Conservation (phyloP, 2,888 invertebrate genomes). For the Gastrophysa polygoni region DNA sequence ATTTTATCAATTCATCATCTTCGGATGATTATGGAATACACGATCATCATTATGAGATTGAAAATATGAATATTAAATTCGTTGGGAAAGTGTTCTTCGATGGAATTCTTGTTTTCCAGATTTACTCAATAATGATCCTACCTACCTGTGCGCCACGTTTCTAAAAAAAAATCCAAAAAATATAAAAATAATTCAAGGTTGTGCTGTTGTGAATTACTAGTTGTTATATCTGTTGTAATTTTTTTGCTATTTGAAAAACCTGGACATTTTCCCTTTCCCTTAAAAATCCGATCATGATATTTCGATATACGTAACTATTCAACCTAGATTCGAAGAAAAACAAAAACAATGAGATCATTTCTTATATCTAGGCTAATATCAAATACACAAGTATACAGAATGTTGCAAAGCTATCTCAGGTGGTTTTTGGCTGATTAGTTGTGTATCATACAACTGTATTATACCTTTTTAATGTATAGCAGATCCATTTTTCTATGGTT, state of each 20-base stretch:
- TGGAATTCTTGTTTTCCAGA: neutral
- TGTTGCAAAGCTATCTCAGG: constrained; percentile 59
- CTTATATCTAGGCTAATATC: constrained; percentile 48
- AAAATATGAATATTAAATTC: no score
- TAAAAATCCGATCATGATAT: constrained; percentile 45
- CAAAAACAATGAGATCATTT: constrained; percentile 33
- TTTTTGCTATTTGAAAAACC: constrained; percentile 55
- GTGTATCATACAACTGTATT: constrained; percentile 23
- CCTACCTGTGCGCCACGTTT: constrained; percentile 37
- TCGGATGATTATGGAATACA: no score
- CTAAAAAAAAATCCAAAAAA: constrained; percentile 51
- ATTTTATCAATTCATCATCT: no score
- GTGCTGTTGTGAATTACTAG: constrained; percentile 61
- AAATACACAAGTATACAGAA: constrained; percentile 60
- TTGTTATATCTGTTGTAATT: constrained; percentile 61
- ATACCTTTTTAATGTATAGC: neutral
- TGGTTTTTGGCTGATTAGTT: constrained; percentile 54
- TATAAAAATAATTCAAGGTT: constrained; percentile 59
- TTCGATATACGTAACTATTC: constrained; percentile 60
- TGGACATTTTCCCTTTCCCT: constrained; percentile 37
- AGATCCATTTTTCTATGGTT: no score
- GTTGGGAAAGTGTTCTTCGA: no score
- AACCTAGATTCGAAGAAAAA: constrained; percentile 48
- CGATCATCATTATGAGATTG: no score
- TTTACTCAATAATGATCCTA: neutral